Conservation (phyloP, 2,797 vertebrate species). For the Protonibea diacanthus region DNA sequence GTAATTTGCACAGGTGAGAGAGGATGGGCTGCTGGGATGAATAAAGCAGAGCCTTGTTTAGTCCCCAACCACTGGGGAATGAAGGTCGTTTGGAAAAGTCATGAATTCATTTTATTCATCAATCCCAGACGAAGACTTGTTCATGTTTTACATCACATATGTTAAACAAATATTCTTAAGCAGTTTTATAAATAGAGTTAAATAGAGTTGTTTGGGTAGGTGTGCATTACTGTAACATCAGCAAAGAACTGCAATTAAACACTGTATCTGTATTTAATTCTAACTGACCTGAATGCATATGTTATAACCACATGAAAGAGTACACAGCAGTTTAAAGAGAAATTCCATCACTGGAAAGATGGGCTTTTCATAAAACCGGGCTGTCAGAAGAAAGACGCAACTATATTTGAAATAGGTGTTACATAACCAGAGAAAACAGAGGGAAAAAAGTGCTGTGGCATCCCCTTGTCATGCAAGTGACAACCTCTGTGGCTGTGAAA, state of each 20-base stretch:
- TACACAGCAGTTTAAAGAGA: background rate
- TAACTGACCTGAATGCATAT: slow-evolving; percentile 6
- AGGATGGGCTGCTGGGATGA: slow-evolving; percentile 60
- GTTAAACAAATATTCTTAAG: slow-evolving; percentile 48
- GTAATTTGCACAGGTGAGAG: slow-evolving; percentile 83
- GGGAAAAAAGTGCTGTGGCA: too few species aligned
- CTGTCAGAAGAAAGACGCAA: too few species aligned
- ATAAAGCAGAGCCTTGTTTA: slow-evolving; percentile 72
- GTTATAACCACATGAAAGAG: background rate
- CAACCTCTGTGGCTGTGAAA: too few species aligned
- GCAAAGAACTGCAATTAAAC: slow-evolving; percentile 22
- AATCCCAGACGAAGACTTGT: slow-evolving; percentile 46
- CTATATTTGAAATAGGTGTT: too few species aligned
- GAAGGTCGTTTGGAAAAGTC: slow-evolving; percentile 51
- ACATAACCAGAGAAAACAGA: too few species aligned
- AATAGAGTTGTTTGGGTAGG: slow-evolving; percentile 36
- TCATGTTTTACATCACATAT: slow-evolving; percentile 53
- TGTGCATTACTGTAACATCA: slow-evolving; percentile 23
- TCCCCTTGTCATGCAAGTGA: too few species aligned
- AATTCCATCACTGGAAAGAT: too few species aligned
- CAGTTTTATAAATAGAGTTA: slow-evolving; percentile 35
- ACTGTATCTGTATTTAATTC: slow-evolving; percentile 25
- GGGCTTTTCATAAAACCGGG: too few species aligned
- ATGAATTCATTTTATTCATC: slow-evolving; percentile 77
- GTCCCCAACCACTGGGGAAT: slow-evolving; percentile 35